Base-by-base conservation (phyloP, 2,797 vertebrate species). In the Garrulus glandarius region DNA sequence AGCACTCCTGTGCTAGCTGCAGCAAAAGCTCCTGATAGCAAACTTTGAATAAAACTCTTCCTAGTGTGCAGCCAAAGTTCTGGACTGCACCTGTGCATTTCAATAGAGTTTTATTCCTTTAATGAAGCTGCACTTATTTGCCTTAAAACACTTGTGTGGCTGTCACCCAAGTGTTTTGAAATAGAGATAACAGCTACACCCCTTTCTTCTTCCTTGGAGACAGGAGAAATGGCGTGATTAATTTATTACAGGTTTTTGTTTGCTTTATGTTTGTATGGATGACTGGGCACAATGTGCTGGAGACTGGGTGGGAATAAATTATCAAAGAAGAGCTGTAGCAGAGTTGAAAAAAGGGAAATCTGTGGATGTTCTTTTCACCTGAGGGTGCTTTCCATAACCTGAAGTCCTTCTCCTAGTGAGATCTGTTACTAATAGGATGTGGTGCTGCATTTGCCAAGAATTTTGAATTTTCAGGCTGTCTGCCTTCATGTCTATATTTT, bases 171-270 rank as follows among this genome's bases (percentile, higher is more conserved):
- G 41, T 63, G 56, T 91, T 84, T 92, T 92, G 75, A 93, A 93
- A 37, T 37, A 37, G 37, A 37, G 37, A 37, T 37, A 37, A 89
- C 63, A 93, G 37, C 68, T 70, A 87, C 23, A 85, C 21, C 41
- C 36, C 23, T 83, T 92, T 92, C 67, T 89, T 92, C 57, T 95
- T 90, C 57, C 85, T 84, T 30, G 24, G 80, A 95, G 89, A 90
- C 13, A 14, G 79, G 43, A 93, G 50, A 89, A 95, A 92, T 84
- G 19, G 34, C 3, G 89, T 92, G 76, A 93, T 97, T 94, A 95
- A 96, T 97, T 95, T 94, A 95, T 95, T 92, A 87, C 50, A 89
- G 57, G 41, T 2, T 81, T 94, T 89, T 95, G 72, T 94, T 95
- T 95, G 67, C 23, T 93, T 92, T 94, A 77, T 87, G 60, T 87